Evolutionary conservation across 2,888 invertebrate species (phyloP), one percentile per base, ranked within the genome.

Genomic region (Cyaniris semiargus): DNA sequence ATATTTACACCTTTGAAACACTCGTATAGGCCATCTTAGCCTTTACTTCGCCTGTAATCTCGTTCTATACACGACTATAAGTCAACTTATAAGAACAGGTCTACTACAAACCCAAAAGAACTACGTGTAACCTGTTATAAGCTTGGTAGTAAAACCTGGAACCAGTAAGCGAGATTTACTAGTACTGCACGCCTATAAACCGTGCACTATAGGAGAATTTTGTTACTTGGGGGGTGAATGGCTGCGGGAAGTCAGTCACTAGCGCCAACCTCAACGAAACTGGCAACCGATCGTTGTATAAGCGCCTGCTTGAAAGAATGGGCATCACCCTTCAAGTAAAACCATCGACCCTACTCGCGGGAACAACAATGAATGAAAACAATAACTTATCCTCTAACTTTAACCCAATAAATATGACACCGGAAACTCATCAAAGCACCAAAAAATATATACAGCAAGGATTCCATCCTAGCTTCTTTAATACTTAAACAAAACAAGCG

Each of bases 161-260:
- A n/a, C n/a, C n/a, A n/a, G n/a, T n/a, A n/a, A n/a, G n/a, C n/a
- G n/a, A n/a, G n/a, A n/a, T n/a, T n/a, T n/a, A n/a, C n/a, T n/a
- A n/a, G n/a, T n/a, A n/a, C n/a, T n/a, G n/a, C n/a, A n/a, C n/a
- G n/a, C n/a, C n/a, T n/a, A n/a, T n/a, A n/a, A n/a, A n/a, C n/a
- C n/a, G n/a, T n/a, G n/a, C n/a, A n/a, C n/a, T n/a, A n/a, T n/a
- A n/a, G n/a, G n/a, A n/a, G n/a, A n/a, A n/a, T n/a, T n/a, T n/a
- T n/a, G n/a, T n/a, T n/a, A n/a, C n/a, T n/a, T n/a, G n/a, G 53
- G 83, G 82, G 23, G 78, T 15, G 21, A 27, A 53, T 53, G 15
- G 53, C 27, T 27, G 27, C 27, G 27, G 27, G 53, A 53, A 53
- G 53, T 53, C 53, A 53, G 53, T 53, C 53, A 15, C 53, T 53